Conservation (phyloP, 1,140 invertebrate species). For the Drosophila athabasca region DNA sequence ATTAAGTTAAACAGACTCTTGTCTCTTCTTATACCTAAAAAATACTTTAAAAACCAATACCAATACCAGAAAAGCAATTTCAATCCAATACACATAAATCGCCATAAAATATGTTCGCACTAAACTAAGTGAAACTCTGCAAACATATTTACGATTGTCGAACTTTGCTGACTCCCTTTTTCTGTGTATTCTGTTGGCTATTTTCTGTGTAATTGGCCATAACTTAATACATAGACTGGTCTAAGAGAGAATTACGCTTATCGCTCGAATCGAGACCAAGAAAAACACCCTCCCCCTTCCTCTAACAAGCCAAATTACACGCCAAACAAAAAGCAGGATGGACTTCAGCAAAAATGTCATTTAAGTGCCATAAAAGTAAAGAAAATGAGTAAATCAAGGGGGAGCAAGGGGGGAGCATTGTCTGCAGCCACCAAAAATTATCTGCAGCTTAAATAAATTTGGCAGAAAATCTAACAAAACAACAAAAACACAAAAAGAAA, state of each 20-base stretch:
- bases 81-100: constrained; percentile 29
- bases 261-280: constrained; percentile 53
- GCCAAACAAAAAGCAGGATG: constrained; percentile 39
- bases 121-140: constrained; percentile 27
- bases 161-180: constrained; percentile 38
- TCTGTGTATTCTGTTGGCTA: constrained; percentile 21
- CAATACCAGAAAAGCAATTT: constrained; percentile 1
- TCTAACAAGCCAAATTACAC: constrained; percentile 68
- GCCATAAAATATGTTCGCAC: constrained; percentile 28
- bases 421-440: constrained; percentile 52
- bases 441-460: constrained; percentile 75
- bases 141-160: constrained; percentile 15
- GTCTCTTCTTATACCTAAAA: too few species aligned
- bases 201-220: constrained; percentile 65
- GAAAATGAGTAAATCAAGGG: constrained; percentile 78
- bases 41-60: too few species aligned
- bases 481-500: constrained; percentile 18
- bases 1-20: too few species aligned
- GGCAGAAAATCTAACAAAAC: constrained; percentile 37
- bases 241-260: constrained; percentile 62
- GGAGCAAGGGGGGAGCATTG: background rate
- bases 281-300: constrained; percentile 34
- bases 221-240: constrained; percentile 57
- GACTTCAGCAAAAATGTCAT: constrained; percentile 42
- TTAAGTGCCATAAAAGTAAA: constrained; percentile 75